A percentile compares a stretch with the other conserved stretches of the same genome.
Evolutionary conservation across 2,113 vertebrate genomes (phyloP).

Genomic region (Phoenicopterus ruber): DNA sequence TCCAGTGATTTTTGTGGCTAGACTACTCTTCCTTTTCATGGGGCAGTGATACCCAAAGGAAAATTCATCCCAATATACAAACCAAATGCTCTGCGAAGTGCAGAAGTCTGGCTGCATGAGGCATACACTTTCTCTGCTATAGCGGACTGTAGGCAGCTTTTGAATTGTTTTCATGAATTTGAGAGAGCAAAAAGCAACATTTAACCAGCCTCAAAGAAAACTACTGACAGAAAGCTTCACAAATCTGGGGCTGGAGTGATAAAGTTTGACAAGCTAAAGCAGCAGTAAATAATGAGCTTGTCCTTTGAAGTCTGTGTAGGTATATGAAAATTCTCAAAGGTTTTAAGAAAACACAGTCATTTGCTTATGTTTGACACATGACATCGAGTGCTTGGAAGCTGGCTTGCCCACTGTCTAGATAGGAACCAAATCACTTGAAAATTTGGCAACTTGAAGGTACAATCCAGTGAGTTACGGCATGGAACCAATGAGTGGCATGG

Average conservation of each 20-base stretch:
- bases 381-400: neutral
- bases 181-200: neutral
- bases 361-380: neutral
- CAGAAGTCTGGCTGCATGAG: neutral
- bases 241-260: neutral
- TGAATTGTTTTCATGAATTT: neutral
- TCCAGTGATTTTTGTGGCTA: neutral
- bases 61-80: neutral
- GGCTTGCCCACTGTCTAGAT: neutral
- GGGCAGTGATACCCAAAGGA: neutral
- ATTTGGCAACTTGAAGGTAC: neutral
- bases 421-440: neutral
- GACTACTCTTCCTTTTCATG: neutral
- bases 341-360: neutral
- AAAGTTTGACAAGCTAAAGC: neutral
- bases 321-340: neutral
- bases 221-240: neutral
- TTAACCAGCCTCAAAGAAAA: neutral
- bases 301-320: neutral
- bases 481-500: neutral
- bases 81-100: neutral
- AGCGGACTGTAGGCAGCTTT: neutral
- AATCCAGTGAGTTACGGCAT: neutral
- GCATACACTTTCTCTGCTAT: neutral
- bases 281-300: neutral